Evolutionary conservation across 2,888 invertebrate genomes (phyloP), one percentile per base, ranked within the genome.

Genomic region (Coleophora deauratella): DNA sequence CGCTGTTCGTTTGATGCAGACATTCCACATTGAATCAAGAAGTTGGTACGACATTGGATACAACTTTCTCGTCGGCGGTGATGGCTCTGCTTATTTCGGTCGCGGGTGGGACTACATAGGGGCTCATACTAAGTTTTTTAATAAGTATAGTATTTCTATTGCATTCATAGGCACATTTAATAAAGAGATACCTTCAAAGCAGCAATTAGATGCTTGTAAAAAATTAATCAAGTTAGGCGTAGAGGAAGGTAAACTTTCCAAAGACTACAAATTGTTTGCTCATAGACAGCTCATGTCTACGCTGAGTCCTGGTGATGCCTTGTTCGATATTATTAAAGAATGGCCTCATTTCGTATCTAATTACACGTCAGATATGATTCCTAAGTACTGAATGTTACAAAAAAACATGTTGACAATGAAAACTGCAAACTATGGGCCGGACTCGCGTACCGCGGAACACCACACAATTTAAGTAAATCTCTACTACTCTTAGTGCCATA

Each of bases 21-120:
- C 78, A 15, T 91, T 85, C 54, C 93, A 94, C 65, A 90, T 94
- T 30, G 91, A 92, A 41, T 81, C 84, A 0, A 61, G 64, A n/a
- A 57, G 78, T 0, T 91, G 90, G 87, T 85, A 47, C 33, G 94
- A 94, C 59, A 93, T 93, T 15, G 90, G 85, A 0, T 94, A 93
- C 65, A 95, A 93, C 62, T 95, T 93, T 54, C 71, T 95, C 2
- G 88, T 95, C 2, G 94, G 93, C 0, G 93, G 93, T 3, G 93
- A 94, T 59, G 94, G 93, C 0, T 86, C 88, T 8, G 91, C 90
- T 0, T 94, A 93, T 63, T 88, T 87, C 50, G 93, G 92, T 0
- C 88, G 93, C 3, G 92, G 92, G 1, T 95, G 94, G 94, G 88
- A 90, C 49, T 69, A 72, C 44, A 78, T 89, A 34, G 94, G 94